A percentile compares a stretch with the other conserved stretches of the same genome.
Conservation (phyloP, 2,113 vertebrate genomes). For the Lynx canadensis region DNA sequence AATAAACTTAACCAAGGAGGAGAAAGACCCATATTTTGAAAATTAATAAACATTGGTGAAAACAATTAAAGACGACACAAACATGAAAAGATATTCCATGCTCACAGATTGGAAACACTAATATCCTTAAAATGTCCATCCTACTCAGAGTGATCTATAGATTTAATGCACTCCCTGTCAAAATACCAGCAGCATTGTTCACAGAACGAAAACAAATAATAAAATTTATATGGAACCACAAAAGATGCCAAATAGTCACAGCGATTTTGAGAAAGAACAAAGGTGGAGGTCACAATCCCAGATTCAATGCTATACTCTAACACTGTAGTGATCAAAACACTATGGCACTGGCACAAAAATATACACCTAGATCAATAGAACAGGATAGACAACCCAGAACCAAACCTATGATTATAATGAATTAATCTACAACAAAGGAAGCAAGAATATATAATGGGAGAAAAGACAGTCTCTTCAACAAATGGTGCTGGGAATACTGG, state of each 20-base stretch:
- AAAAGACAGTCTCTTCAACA: not conserved
- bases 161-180: not conserved
- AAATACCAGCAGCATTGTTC: not conserved
- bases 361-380: not conserved
- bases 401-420: not conserved
- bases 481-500: not conserved
- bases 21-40: not conserved
- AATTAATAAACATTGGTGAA: not conserved
- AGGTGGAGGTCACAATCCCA: not conserved
- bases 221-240: not conserved
- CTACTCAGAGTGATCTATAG: not conserved
- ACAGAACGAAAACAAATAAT: not conserved
- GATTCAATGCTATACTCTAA: not conserved
- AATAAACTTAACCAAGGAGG: not conserved
- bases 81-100: not conserved
- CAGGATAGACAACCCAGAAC: not conserved
- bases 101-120: not conserved
- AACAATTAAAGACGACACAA: not conserved
- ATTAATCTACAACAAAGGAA: not conserved
- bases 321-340: not conserved
- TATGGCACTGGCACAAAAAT: not conserved
- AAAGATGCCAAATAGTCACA: not conserved
- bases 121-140: not conserved
- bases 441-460: not conserved
- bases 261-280: not conserved